These are phyloP conservation scores for Taxidea taxus DNA, from an alignment of 2,113 vertebrate genomes.

Conservation along the genomic window DNA sequence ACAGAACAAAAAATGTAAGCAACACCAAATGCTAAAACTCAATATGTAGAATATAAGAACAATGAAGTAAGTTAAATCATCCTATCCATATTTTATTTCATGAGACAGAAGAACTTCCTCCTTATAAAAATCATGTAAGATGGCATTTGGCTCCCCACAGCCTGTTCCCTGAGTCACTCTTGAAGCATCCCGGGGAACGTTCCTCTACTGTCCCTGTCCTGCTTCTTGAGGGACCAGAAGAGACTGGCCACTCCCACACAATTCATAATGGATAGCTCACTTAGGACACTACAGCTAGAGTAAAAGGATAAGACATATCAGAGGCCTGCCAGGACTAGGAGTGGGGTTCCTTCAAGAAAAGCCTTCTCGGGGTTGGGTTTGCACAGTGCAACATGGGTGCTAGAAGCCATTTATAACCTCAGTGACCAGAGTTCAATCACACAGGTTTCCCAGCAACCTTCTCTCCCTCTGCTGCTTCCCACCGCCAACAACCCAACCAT, in stretches of 20 bases:
- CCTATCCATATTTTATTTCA: not conserved
- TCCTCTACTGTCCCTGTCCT: not conserved
- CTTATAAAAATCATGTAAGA: not conserved
- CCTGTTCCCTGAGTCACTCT: not conserved
- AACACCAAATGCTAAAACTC: not conserved
- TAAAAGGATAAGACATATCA: not conserved
- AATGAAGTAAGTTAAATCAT: not conserved
- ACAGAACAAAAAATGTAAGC: not conserved
- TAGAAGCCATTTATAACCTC: accelerated
- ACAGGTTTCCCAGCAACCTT: not conserved
- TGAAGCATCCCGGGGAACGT: not conserved
- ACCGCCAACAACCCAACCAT: accelerated
- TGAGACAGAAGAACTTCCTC: not conserved
- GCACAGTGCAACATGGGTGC: not conserved
- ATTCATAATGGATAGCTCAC: not conserved
- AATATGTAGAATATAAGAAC: not conserved
- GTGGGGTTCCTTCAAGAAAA: not conserved
- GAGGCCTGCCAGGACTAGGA: not conserved
- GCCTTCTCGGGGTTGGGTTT: not conserved
- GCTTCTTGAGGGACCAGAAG: not conserved
- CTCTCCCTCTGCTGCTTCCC: not conserved
- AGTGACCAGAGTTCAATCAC: too few species aligned
- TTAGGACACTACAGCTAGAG: not conserved
- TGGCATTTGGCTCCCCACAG: not conserved
- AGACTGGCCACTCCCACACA: not conserved